A percentile compares a stretch with the other conserved stretches of the same genome.
phyloP scores from a whole-genome alignment of 1,140 invertebrate species.

The Leptestheria dahalacensis region DNA sequence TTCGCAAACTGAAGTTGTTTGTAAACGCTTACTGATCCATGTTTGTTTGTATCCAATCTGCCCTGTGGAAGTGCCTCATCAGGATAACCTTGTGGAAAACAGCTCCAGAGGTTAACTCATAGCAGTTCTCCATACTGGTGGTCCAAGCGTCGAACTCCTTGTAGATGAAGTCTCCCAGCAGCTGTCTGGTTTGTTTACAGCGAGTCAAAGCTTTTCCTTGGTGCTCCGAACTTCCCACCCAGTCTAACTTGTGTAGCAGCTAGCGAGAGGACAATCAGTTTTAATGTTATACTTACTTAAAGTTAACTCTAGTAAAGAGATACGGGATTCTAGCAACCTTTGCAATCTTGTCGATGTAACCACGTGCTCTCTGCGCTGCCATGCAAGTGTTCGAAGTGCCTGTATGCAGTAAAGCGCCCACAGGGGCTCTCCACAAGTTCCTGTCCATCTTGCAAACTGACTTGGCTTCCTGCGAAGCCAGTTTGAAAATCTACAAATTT shows the following conservation, averaged over 20 bases:
- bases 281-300: no score
- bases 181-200: conserved; percentile 1
- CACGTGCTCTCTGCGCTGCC: background rate
- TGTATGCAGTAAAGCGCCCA: background rate
- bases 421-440: background rate
- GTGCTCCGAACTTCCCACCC: background rate
- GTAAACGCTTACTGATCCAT: background rate
- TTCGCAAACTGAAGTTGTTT: background rate
- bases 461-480: background rate
- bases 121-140: background rate
- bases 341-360: conserved; percentile 4
- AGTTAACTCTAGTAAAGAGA: no score
- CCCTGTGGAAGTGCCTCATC: background rate
- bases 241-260: background rate
- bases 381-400: background rate
- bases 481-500: background rate
- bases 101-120: background rate
- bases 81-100: background rate
- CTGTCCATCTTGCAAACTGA: background rate
- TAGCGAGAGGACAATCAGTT: background rate
- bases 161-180: conserved; percentile 1
- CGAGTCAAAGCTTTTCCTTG: background rate
- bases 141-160: background rate
- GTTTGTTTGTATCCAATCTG: conserved; percentile 6
- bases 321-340: no score